phyloP scores from a whole-genome alignment of 2,113 vertebrate species.

The Toxostoma redivivum region DNA sequence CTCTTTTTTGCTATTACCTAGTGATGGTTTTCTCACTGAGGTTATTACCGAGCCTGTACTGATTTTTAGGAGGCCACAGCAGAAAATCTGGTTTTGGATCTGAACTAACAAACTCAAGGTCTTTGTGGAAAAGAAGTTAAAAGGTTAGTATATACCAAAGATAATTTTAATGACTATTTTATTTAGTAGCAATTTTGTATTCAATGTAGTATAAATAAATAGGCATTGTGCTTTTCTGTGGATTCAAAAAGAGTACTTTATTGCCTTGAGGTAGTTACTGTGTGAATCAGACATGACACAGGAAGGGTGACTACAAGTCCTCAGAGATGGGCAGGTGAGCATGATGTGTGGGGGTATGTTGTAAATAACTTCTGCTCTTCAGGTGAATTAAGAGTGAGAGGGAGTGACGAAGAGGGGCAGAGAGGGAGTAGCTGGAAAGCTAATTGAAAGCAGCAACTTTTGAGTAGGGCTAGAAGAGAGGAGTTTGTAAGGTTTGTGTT shows the following conservation, averaged over 20 bases:
- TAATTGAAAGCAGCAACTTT: neutral
- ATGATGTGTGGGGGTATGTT: neutral
- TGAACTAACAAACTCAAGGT: neutral
- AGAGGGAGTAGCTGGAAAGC: neutral
- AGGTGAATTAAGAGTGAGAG: neutral
- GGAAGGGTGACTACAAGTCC: neutral
- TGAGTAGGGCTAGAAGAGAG: neutral
- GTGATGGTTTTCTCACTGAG: conserved; percentile 1
- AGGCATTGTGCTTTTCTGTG: neutral
- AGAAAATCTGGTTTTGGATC: neutral
- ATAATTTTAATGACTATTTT: neutral
- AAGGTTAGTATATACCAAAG: neutral
- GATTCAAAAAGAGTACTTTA: neutral
- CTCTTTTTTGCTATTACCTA: neutral
- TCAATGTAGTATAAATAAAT: neutral
- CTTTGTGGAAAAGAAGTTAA: neutral
- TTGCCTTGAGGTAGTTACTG: neutral
- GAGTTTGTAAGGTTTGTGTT: neutral
- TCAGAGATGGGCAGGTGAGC: neutral
- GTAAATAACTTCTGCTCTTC: neutral
- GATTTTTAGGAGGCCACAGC: neutral
- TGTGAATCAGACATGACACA: neutral
- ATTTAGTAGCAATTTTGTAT: neutral
- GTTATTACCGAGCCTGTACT: neutral
- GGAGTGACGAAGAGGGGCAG: neutral